Evolutionary conservation across 1,140 invertebrate species (phyloP), one percentile per base, ranked within the genome.

Genomic region (Tetragonula clypearis): DNA sequence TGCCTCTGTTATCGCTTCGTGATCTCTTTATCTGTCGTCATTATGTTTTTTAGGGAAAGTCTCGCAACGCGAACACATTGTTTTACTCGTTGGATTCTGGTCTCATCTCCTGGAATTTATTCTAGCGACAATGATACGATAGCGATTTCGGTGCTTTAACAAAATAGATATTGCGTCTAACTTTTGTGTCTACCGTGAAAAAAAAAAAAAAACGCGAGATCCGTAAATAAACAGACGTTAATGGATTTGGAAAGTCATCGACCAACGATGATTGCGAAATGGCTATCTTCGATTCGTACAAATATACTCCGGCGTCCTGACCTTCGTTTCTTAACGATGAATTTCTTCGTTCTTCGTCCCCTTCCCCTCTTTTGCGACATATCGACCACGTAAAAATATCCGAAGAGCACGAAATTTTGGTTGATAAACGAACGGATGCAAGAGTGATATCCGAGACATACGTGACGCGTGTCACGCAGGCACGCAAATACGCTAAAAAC

Each of bases 401-500:
- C 3, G 35, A 72, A 1, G 23, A 73, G 49, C 21, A 6, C 6
- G 30, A 49, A 49, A 49, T 49, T 49, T 49, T 23, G 1, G 41
- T 49, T 23, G 0, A n/a, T 15, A 11, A 49, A 35, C 35, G 30
- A 0, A n/a, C 30, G 17, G 35, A 30, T 30, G 1, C 30, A 21
- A n/a, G 26, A 30, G 30, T 62, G 79, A 55, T n/a, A 41, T 26
- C 0, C 3, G 26, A 11, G 56, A 30, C 30, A 56, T 85, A 81
- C 78, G 84, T 69, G 84, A 85, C 68, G 23, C 1, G 11, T 60
- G 79, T 66, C 79, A 77, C 69, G 55, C 53, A 11, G 9, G n/a
- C n/a, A 5, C 23, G 78, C 49, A 19, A 79, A 65, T 82, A 85
- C 15, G 2, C 6, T 41, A 41, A 41, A 41, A 30, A 30, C 41